Evolutionary conservation across 2,888 invertebrate species (phyloP).

Genomic region (Dioctria linearis): DNA sequence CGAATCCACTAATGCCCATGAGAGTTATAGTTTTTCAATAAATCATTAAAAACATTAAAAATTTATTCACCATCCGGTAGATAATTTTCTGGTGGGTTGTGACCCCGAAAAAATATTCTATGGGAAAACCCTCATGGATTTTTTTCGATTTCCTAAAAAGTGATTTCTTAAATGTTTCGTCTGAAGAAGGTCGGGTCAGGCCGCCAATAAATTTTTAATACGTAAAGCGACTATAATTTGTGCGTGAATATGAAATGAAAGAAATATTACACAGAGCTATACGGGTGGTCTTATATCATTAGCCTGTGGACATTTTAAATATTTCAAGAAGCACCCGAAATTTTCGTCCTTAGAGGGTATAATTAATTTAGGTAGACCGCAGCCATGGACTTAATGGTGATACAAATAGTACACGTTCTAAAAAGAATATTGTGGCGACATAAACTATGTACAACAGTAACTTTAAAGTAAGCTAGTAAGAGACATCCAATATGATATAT

Average conservation of each 20-base stretch:
- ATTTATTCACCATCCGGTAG: no score
- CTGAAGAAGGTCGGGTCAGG: background rate
- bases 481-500: conserved; percentile 31
- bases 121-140: background rate
- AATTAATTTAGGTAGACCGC: conserved; percentile 5
- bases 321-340: conserved; percentile 33
- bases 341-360: conserved; percentile 15
- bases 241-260: conserved; percentile 1
- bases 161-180: background rate
- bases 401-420: background rate
- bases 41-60: no score
- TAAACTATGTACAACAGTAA: background rate
- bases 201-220: no score
- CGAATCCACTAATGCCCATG: no score
- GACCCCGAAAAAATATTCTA: no score
- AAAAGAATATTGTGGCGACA: background rate
- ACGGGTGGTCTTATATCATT: conserved; percentile 24
- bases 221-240: background rate
- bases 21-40: no score
- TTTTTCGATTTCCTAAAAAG: background rate
- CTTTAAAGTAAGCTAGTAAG: conserved; percentile 56
- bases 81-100: no score
- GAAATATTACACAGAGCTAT: background rate
- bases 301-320: conserved; percentile 46
- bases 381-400: background rate